Percentiles rank a stretch among this genome's conserved stretches.
Evolutionary conservation across 2,113 vertebrate species (phyloP).

Genomic region (Mola mola): DNA sequence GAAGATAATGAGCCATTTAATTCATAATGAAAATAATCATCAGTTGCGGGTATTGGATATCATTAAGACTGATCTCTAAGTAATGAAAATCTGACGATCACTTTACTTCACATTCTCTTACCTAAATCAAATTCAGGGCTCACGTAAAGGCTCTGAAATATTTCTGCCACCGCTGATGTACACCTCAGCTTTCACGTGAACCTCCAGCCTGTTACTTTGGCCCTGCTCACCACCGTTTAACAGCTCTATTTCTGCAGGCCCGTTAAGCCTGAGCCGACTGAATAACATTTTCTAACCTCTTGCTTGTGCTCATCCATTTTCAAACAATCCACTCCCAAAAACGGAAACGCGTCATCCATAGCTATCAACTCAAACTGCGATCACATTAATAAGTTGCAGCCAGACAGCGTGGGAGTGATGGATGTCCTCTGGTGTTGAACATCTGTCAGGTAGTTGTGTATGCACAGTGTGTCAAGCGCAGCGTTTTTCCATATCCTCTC

Average conservation of each 20-base stretch:
- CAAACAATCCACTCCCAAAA: slow-evolving; percentile 44
- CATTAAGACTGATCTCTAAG: not conserved
- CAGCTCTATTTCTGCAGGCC: slow-evolving; percentile 38
- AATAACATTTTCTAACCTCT: slow-evolving; percentile 56
- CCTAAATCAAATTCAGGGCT: not conserved
- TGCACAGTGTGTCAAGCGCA: slow-evolving; percentile 62
- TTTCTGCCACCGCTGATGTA: not conserved
- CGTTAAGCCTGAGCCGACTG: slow-evolving; percentile 36
- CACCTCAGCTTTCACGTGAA: not conserved
- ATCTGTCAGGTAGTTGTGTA: slow-evolving; percentile 77
- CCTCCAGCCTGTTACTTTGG: slow-evolving; percentile 18
- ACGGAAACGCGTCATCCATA: slow-evolving; percentile 49
- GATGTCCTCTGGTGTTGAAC: slow-evolving; percentile 71
- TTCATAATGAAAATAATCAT: not conserved
- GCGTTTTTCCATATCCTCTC: slow-evolving; percentile 69
- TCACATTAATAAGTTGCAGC: slow-evolving; percentile 63
- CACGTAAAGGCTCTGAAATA: not conserved
- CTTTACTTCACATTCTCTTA: too few species aligned
- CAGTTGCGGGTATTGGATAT: not conserved
- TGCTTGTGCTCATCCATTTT: slow-evolving; percentile 47
- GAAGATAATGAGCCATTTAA: too few species aligned
- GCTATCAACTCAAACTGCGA: slow-evolving; percentile 66
- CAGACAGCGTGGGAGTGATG: slow-evolving; percentile 71
- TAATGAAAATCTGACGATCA: not conserved
- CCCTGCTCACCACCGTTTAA: slow-evolving; percentile 36